Evolutionary conservation across 2,113 vertebrate genomes (phyloP), one percentile per base, ranked within the genome.

Genomic region (Gnathonemus longibarbis): DNA sequence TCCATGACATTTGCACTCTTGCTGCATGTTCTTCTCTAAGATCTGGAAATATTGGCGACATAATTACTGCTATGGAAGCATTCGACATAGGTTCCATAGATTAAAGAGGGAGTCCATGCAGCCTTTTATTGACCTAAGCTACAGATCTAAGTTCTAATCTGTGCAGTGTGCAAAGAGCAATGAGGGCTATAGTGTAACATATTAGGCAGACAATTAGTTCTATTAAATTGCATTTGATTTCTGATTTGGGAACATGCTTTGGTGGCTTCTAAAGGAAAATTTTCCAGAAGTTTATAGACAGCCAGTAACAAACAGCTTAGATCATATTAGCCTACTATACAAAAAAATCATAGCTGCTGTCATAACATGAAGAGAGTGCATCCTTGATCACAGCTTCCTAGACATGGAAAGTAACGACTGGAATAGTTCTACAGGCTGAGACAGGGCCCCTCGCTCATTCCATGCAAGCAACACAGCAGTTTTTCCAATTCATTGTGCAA

Each of bases 1-100:
- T 0, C 98, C 98, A 0, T 99, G 98, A 92, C 98, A 99, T 92
- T 99, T 99, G 92, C 98, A 99, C 93, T 99, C 98, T 90, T 99
- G 93, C 88, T 97, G 97, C 98, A 99, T 99, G 94, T 97, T 99
- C 92, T 97, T 97, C 93, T 99, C 97, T 91, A 99, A 95, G 91
- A 98, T 95, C 98, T 99, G 94, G n/a, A 93, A 88, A n/a, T 24
- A 42, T 88, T 48, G 21, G 8, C 27, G 39, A 45, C 52, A 88
- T 7, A 35, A 39, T 31, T 21, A 31, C 35, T 58, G 21, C 53
- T 56, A 19, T 6, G 70, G 70, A 77, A 39, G 27, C 70, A 39
- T 77, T 35, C 70, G n/a, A 39, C 31, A 15, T 80, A 39, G 74
- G 17, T 77, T 7, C 17, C 74, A 35, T 80, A 6, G 35, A 80